These are phyloP conservation scores for Gallinago stenura DNA, from an alignment of 2,797 vertebrate species.

Conservation along the genomic window DNA sequence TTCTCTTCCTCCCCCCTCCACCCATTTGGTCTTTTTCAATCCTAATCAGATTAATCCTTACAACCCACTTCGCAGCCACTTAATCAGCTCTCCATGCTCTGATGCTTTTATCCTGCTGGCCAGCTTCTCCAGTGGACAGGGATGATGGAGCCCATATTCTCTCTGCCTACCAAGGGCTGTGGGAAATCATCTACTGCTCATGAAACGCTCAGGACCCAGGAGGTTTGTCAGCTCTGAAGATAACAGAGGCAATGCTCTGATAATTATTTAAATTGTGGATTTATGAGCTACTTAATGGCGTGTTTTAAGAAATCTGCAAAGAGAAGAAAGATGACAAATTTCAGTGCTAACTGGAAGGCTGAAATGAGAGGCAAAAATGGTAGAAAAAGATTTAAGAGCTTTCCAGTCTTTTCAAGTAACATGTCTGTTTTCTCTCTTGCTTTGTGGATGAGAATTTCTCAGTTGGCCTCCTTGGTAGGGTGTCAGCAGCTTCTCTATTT, in stretches of 20 bases:
- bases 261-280: conserved; percentile 13
- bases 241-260: not conserved
- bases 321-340: conserved; percentile 21
- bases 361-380: not conserved
- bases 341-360: not conserved
- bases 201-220: not conserved
- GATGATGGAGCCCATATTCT: not conserved
- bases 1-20: not conserved
- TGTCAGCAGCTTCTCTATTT: not conserved
- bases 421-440: not conserved
- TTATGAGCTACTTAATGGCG: conserved; percentile 39
- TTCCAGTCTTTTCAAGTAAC: not conserved
- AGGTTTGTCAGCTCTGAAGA: conserved; percentile 15
- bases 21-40: not conserved
- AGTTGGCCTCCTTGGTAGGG: rapidly evolving
- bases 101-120: not conserved
- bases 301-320: not conserved
- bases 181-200: not conserved
- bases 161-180: not conserved
- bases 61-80: not conserved
- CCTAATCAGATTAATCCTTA: conserved; percentile 40
- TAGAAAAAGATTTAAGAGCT: not conserved
- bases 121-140: not conserved
- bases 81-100: not conserved
- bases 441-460: not conserved